Evolutionary conservation across 2,113 vertebrate genomes (phyloP).

Genomic region (Dasypus novemcinctus): DNA sequence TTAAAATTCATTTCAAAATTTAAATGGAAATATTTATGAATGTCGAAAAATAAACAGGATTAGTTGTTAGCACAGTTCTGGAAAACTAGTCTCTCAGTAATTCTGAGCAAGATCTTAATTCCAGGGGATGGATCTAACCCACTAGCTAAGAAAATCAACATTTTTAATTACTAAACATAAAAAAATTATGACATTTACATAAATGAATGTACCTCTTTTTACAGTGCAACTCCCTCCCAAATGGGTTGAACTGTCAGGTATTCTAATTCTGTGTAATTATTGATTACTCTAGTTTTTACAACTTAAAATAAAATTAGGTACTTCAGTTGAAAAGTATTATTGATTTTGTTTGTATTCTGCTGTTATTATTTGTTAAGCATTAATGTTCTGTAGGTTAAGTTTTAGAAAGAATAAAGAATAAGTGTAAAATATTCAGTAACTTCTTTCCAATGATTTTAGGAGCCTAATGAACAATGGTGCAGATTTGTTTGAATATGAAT

Average conservation of each 20-base stretch:
- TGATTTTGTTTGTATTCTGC: slow-evolving; percentile 84
- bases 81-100: slow-evolving; percentile 68
- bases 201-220: slow-evolving; percentile 39
- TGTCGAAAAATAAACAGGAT: slow-evolving; percentile 77
- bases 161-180: slow-evolving; percentile 53
- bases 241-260: slow-evolving; percentile 56
- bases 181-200: background rate
- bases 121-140: slow-evolving; percentile 28
- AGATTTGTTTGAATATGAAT: slow-evolving; percentile 99
- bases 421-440: slow-evolving; percentile 82
- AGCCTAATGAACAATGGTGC: slow-evolving; percentile 91
- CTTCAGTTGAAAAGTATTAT: slow-evolving; percentile 72
- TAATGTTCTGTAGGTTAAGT: slow-evolving; percentile 81
- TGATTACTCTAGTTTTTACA: slow-evolving; percentile 82
- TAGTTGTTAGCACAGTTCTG: slow-evolving; percentile 62
- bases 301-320: slow-evolving; percentile 81
- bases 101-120: slow-evolving; percentile 67
- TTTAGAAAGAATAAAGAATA: slow-evolving; percentile 82
- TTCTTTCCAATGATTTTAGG: slow-evolving; percentile 88
- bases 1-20: slow-evolving; percentile 80
- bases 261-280: slow-evolving; percentile 75
- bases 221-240: background rate
- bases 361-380: slow-evolving; percentile 77
- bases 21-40: slow-evolving; percentile 74
- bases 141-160: background rate